Conservation (phyloP, 2,888 invertebrate species). For the Galeopsomyia nigrocyanea region DNA sequence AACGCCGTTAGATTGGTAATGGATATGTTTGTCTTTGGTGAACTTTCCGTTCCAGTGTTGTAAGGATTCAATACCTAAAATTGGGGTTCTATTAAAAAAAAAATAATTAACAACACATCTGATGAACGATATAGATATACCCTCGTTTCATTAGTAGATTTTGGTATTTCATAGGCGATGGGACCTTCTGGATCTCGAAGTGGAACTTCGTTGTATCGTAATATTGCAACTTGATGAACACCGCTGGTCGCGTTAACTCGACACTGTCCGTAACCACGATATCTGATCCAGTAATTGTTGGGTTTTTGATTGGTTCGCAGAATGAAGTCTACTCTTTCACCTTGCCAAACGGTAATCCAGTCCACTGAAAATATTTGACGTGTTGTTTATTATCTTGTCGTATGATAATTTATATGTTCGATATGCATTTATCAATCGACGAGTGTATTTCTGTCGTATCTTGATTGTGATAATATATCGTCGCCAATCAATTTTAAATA, state of each 20-base stretch:
- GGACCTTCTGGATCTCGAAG: slow-evolving; percentile 73
- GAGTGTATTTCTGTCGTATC: too few relatives aligned
- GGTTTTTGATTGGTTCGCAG: slow-evolving; percentile 79
- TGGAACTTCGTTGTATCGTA: slow-evolving; percentile 76
- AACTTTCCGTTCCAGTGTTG: slow-evolving; percentile 78
- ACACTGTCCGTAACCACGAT: slow-evolving; percentile 72
- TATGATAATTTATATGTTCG: too few relatives aligned
- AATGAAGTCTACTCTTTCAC: slow-evolving; percentile 89
- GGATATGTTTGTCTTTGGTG: slow-evolving; percentile 65
- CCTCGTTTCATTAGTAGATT: neutral
- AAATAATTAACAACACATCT: too few relatives aligned
- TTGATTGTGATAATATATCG: too few relatives aligned
- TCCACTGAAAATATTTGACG: slow-evolving; percentile 15
- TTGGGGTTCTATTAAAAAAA: slow-evolving; percentile 41
- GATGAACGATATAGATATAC: neutral
- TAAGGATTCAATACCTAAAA: slow-evolving; percentile 83
- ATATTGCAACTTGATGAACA: slow-evolving; percentile 78
- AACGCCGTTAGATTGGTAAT: slow-evolving; percentile 78
- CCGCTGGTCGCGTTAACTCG: slow-evolving; percentile 62
- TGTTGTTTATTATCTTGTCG: too few relatives aligned
- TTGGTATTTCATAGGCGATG: slow-evolving; percentile 4
- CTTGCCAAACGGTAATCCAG: slow-evolving; percentile 82
- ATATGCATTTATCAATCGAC: too few relatives aligned
- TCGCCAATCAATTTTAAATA: slow-evolving; percentile 57
- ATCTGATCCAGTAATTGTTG: slow-evolving; percentile 85